Evolutionary conservation across 2,797 vertebrate species (phyloP), one percentile per base, ranked within the genome.

Genomic region (Lophius americanus): DNA sequence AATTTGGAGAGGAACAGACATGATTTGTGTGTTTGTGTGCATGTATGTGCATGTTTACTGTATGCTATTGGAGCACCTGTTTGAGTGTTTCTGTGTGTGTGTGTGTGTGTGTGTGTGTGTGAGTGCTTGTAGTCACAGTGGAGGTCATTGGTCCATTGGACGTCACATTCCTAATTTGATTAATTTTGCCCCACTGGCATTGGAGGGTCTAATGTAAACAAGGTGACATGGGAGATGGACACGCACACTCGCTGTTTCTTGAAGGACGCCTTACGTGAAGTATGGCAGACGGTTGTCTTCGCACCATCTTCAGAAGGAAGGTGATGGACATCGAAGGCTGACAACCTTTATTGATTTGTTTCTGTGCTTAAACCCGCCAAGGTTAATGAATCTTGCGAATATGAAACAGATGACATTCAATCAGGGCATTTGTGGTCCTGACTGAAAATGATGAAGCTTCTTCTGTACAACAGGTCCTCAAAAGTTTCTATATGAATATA

Each of bases 111-210:
- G 54, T 51, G 9, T 53, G 9, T 51, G 33, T 71, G 13, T 64
- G 35, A 68, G 54, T 51, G 43, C 36, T 5, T 48, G 38, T 10
- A 63, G 60, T 78, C 52, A 56, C 58, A 64, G 14, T 68, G 59
- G 69, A 85, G 83, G 84, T 87, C 68, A 61, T 56, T n/a, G 68
- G 62, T 71, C 56, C 64, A 63, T 55, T 3, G 52, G 68, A 75
- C 78, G 80, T 71, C 70, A 77, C 60, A 1, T 51, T 51, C 48
- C 10, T 87, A 82, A 87, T 90, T 80, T 78, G 73, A 91, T 88
- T 85, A 70, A 82, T 78, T 87, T 78, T 74, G 73, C 70, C 75
- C 72, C 41, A 23, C 1, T 56, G 73, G 60, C 56, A 51, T 54
- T 39, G 47, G 36, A 10, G 57, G 63, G 68, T 73, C 57, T 52